phyloP scores from a whole-genome alignment of 2,888 invertebrate genomes.

The Heterodera filipjevi region DNA sequence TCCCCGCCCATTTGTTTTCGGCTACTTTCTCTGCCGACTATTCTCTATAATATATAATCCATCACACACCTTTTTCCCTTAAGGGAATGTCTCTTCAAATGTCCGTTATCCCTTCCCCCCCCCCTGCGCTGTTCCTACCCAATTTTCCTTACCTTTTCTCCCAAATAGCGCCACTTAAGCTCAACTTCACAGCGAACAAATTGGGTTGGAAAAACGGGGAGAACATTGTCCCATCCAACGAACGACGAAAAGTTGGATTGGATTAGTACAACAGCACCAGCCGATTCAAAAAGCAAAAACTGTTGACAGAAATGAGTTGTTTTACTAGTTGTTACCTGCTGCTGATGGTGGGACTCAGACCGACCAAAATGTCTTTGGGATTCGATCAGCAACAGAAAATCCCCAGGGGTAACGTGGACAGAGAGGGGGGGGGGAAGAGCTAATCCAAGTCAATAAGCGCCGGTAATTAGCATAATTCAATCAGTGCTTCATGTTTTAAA shows the following conservation, averaged over 20 bases:
- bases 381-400: background rate
- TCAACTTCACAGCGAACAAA: background rate
- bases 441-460: background rate
- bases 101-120: constrained; percentile 2
- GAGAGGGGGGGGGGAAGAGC: background rate
- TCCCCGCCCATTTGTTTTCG: background rate
- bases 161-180: background rate
- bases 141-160: background rate
- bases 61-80: background rate
- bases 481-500: background rate
- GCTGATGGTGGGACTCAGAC: background rate
- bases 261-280: background rate
- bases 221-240: constrained; percentile 6
- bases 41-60: background rate
- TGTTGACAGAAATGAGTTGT: background rate
- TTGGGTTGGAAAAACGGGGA: background rate
- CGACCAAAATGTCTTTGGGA: background rate
- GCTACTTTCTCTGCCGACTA: background rate
- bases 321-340: background rate
- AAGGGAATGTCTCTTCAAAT: background rate
- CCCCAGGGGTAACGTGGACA: no score
- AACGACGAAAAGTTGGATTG: background rate
- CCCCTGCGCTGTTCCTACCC: background rate
- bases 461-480: background rate
- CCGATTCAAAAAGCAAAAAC: no score